Evolutionary conservation across 2,888 invertebrate species (phyloP).

Genomic region (Harpagoxenus sublaevis): DNA sequence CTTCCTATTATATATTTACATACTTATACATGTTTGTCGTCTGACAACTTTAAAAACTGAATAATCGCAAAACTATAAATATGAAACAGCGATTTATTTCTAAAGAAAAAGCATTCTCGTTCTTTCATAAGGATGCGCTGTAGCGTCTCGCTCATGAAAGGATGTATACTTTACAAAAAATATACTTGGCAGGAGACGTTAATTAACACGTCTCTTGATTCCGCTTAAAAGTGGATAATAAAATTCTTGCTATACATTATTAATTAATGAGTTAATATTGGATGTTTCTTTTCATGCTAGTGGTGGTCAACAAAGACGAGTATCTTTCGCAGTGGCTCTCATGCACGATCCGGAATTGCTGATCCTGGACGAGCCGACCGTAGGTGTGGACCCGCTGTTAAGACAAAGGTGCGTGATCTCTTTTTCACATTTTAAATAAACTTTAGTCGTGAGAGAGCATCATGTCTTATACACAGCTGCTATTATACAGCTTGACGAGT

Average conservation of each 20-base stretch:
- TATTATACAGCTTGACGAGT: neutral
- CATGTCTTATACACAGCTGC: neutral
- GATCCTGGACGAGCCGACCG: slow-evolving; percentile 97
- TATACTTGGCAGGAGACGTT: neutral
- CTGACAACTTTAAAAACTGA: neutral
- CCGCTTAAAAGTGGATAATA: neutral
- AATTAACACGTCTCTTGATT: neutral
- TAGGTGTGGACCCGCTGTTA: slow-evolving; percentile 96
- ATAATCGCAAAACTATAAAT: neutral
- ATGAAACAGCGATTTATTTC: neutral
- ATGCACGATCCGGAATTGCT: slow-evolving; percentile 97
- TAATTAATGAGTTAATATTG: neutral
- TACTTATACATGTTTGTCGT: neutral
- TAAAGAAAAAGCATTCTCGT: neutral
- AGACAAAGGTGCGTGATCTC: slow-evolving; percentile 89
- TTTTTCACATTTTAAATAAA: neutral
- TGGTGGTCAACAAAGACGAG: slow-evolving; percentile 96
- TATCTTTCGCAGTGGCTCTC: slow-evolving; percentile 96
- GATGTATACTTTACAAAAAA: neutral
- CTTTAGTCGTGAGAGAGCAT: neutral
- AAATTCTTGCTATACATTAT: neutral
- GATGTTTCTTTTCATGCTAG: slow-evolving; percentile 86
- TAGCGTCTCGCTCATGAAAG: neutral
- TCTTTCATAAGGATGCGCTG: too few species aligned
- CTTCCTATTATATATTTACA: neutral